Percentiles rank a stretch among this genome's conserved stretches.
These are phyloP conservation scores for Ispidina picta DNA, from an alignment of 2,797 vertebrate species.

Conservation along the genomic window DNA sequence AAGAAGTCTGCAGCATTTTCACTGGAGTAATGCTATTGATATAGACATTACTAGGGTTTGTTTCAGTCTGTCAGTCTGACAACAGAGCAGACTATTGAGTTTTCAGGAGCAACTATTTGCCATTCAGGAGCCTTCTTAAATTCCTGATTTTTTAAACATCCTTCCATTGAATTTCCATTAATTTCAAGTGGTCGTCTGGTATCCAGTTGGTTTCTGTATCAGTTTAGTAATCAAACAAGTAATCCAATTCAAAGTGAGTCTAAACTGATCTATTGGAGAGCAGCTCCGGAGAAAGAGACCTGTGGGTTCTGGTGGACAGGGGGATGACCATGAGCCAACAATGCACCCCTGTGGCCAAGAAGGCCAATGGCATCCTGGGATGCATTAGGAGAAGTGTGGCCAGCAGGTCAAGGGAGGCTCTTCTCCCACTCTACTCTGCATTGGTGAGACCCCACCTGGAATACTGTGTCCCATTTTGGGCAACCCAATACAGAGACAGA, in stretches of 20 bases:
- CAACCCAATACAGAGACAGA: too few species aligned
- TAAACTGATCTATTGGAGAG: background rate
- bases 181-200: background rate
- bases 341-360: too few species aligned
- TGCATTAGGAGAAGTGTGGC: too few species aligned
- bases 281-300: too few species aligned
- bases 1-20: conserved; percentile 1
- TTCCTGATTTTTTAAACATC: background rate
- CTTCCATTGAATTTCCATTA: background rate
- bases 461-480: too few species aligned
- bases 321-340: too few species aligned
- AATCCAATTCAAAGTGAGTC: background rate
- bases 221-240: background rate
- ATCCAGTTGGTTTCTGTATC: background rate
- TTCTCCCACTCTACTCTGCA: too few species aligned
- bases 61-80: background rate
- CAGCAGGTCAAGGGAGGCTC: too few species aligned
- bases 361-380: too few species aligned
- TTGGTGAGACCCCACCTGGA: too few species aligned
- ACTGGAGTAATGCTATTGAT: background rate
- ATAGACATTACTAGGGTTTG: background rate
- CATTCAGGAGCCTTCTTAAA: background rate
- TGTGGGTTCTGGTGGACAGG: too few species aligned
- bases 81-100: background rate
- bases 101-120: background rate